Base-by-base conservation (phyloP, 2,113 vertebrate species). In the Ammodytes marinus region DNA sequence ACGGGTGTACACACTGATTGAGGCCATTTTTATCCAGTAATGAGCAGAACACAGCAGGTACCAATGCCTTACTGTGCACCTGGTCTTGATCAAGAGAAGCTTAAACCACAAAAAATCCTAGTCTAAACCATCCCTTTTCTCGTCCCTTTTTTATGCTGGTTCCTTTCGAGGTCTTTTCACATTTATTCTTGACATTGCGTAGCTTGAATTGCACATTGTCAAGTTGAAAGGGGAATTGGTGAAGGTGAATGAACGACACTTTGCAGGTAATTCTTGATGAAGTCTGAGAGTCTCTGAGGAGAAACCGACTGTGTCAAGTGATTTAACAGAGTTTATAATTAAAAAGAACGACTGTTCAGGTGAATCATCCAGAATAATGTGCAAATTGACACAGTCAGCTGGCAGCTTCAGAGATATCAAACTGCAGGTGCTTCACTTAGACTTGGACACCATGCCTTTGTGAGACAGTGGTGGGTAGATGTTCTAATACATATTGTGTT, bases 351-450 rank as follows among this genome's bases (percentile, higher is more conserved):
- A 66, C 10, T 4, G 27, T 42, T 47, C 68, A 72, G 7, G 17
- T 53, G 47, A 13, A 3, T 39, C 4, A 6, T 46, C n/a, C n/a
- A 27, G 49, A 15, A 52, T 14, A 55, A 46, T 60, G 73, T 57
- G 55, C 12, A 50, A 27, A 40, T 40, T 58, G 15, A 67, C 67
- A 63, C 46, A 53, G n/a, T 59, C 42, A 55, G 66, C 45, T 61
- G 55, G 43, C 42, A 63, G 43, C 43, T n/a, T 27, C 46, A 55
- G 43, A 72, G 67, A 68, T 43, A 77, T 75, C 9, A 53, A 52
- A 76, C 35, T 47, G 6, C 65, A 15, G 57, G 59, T 19, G 45
- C 45, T 60, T 39, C 14, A n/a, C 40, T 69, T 55, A 73, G 15
- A 27, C 40, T 58, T 27, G 19, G 58, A 63, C 43, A 19, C 13